Base-by-base conservation (phyloP, 2,888 invertebrate species). In the Athalia cordata region DNA sequence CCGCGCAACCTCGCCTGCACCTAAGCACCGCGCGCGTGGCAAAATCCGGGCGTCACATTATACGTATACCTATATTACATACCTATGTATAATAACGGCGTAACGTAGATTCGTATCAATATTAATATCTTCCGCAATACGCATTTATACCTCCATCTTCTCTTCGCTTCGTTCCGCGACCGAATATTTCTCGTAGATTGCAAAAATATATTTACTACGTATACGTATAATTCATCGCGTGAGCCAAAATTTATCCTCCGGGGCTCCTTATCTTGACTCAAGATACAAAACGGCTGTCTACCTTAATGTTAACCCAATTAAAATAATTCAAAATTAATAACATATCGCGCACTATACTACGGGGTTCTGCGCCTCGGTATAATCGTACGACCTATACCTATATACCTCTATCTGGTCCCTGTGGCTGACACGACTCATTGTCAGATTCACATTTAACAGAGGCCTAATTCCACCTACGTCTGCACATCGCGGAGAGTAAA, bases 401-500 rank as follows among this genome's bases (percentile, higher is more conserved):
- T 64, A n/a, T 45, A 64, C 5, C 43, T 43, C 11, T 64, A 45
- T 64, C 64, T 64, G 45, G 64, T n/a, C 64, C 64, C 43, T 45
- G 64, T 45, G 45, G 45, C 50, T 4, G 5, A 1, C 59, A 59
- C 59, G 59, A 72, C 43, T 50, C 57, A 72, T 45, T 11, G 52
- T 11, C 52, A 9, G 55, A 7, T 9, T n/a, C 55, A n/a, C 9
- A n/a, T 11, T 55, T 7, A 9, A 55, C 55, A 13, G 59, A 72
- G 70, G 47, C 70, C 70, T 47, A 78, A 76, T 75, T 77, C 80
- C 82, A 80, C 81, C 79, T 81, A 81, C 81, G 80, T 67, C 79
- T 66, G 80, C 80, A 77, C 80, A 81, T 81, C 81, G 81, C 78
- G 78, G 78, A 79, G 65, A 78, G 79, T 29, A 77, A 80, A 68